Conservation (phyloP, 2,888 invertebrate species). For the Tinea pellionella region DNA sequence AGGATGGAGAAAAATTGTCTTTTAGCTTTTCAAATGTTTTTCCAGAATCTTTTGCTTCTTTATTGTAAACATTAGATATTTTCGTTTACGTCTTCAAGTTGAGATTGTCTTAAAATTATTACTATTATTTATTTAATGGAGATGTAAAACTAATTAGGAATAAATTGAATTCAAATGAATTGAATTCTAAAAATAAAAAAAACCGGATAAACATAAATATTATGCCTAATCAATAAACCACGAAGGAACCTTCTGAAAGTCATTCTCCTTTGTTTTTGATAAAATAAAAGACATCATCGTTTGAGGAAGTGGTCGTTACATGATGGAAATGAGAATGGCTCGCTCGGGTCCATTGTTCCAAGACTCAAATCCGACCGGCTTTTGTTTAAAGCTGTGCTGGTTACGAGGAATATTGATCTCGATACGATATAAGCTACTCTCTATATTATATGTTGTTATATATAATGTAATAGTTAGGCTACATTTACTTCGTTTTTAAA, state of each 20-base stretch:
- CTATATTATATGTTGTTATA: too few species aligned
- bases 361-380: neutral
- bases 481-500: too few species aligned
- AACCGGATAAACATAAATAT: neutral
- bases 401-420: conserved; percentile 1
- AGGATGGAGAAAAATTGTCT: conserved; percentile 10
- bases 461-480: too few species aligned
- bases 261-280: neutral
- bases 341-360: neutral
- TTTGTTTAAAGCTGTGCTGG: neutral
- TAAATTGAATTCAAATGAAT: too few species aligned
- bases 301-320: neutral
- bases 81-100: neutral
- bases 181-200: neutral
- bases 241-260: neutral
- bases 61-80: neutral
- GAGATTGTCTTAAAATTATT: neutral
- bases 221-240: neutral
- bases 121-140: too few species aligned
- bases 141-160: too few species aligned
- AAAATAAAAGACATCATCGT: neutral
- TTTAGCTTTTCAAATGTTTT: neutral
- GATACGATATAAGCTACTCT: neutral
- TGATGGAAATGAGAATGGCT: neutral
- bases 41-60: neutral